Evolutionary conservation across 1,140 invertebrate species (phyloP).

Genomic region (Sinella curviseta): DNA sequence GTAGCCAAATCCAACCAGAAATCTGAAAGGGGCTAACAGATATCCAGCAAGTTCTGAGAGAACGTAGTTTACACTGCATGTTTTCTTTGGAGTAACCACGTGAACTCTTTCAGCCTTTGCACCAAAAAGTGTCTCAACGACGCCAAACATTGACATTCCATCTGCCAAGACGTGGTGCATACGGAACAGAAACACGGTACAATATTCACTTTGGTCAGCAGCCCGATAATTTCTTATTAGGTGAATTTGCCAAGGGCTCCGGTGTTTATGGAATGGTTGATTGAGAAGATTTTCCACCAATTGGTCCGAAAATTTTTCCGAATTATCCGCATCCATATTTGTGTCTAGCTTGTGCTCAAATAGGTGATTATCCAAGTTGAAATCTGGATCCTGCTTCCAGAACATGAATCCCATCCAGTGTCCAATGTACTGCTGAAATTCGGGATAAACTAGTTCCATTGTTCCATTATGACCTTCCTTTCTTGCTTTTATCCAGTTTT

Average conservation of each 20-base stretch:
- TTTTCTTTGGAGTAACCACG: no score
- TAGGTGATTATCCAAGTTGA: slow-evolving; percentile 5
- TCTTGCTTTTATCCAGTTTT: neutral
- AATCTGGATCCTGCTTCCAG: neutral
- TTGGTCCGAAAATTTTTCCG: neutral
- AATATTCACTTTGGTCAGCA: no score
- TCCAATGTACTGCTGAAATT: slow-evolving; percentile 8
- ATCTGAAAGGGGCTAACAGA: no score
- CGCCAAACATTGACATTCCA: no score
- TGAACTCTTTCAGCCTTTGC: no score
- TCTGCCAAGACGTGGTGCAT: no score
- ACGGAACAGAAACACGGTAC: no score
- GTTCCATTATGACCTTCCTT: neutral
- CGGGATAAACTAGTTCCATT: neutral
- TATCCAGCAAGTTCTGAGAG: no score
- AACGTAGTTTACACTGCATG: no score
- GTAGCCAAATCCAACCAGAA: neutral
- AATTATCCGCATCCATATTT: neutral
- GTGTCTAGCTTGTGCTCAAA: neutral
- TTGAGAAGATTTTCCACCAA: neutral
- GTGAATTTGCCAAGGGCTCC: neutral
- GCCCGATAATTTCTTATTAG: neutral
- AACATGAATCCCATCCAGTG: slow-evolving; percentile 9
- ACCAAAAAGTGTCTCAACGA: no score
- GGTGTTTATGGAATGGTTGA: neutral